A percentile compares a stretch with the other conserved stretches of the same genome.
phyloP scores from a whole-genome alignment of 2,113 vertebrate genomes.

The Centropristis striata region DNA sequence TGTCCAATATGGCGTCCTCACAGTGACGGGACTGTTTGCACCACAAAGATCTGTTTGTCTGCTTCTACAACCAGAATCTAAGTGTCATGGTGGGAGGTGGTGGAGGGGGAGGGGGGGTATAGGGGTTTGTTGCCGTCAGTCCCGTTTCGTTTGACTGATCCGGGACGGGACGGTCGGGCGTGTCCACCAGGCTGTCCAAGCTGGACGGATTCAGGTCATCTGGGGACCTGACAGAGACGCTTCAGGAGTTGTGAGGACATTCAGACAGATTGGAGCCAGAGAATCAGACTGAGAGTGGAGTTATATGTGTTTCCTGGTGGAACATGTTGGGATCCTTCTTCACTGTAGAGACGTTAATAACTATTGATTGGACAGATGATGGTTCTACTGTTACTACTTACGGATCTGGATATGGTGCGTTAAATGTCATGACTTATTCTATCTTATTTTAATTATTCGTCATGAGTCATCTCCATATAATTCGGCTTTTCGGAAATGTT shows the following conservation, averaged over 20 bases:
- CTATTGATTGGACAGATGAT: not conserved
- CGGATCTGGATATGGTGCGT: conserved; percentile 46
- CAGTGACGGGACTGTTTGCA: conserved; percentile 69
- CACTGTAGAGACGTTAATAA: not conserved
- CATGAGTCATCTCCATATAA: too few relatives aligned
- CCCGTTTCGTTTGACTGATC: conserved; percentile 29
- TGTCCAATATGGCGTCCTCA: conserved; percentile 80
- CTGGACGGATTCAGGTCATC: conserved; percentile 37
- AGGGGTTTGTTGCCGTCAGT: conserved; percentile 14
- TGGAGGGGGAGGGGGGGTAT: not conserved
- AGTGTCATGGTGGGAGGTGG: conserved; percentile 56
- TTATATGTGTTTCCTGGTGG: not conserved
- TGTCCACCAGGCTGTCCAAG: not conserved
- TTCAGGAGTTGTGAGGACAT: conserved; percentile 5
- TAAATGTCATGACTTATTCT: not conserved
- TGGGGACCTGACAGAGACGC: conserved; percentile 19
- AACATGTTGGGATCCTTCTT: conserved; percentile 1
- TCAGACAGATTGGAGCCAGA: not conserved
- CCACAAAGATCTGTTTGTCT: conserved; percentile 81
- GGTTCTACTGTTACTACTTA: conserved; percentile 27
- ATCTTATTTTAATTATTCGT: too few relatives aligned
- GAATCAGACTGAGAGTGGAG: not conserved
- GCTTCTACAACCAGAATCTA: conserved; percentile 41
- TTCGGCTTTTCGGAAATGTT: too few relatives aligned
- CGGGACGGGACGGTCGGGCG: conserved; percentile 12